A percentile compares a stretch with the other conserved stretches of the same genome.
Conservation (phyloP, 2,888 invertebrate species). For the Macrosiphum euphorbiae region DNA sequence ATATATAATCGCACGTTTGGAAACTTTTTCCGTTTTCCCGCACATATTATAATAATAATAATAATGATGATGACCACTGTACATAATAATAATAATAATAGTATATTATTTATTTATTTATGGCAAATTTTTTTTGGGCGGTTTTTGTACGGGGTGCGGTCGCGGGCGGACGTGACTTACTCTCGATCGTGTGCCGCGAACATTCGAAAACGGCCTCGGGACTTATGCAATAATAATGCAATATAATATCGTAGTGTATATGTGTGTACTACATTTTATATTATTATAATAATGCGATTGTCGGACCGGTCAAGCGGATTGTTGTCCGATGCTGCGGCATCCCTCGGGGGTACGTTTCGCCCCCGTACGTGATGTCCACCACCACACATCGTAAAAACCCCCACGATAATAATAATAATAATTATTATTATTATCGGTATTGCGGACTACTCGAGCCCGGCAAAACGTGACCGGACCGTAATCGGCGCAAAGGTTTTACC, state of each 20-base stretch:
- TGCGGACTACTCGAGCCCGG: not conserved
- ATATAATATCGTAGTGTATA: slow-evolving; percentile 15
- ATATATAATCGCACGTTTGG: not conserved
- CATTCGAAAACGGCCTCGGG: slow-evolving; percentile 41
- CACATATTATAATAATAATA: not conserved
- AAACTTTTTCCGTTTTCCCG: not conserved
- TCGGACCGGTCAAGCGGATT: slow-evolving; percentile 56
- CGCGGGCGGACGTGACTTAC: slow-evolving; percentile 32
- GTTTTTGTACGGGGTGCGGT: not conserved
- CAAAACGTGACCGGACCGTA: slow-evolving; percentile 19
- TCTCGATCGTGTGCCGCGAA: not conserved
- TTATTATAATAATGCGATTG: slow-evolving; percentile 60
- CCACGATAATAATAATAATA: slow-evolving; percentile 29
- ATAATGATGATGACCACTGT: not conserved
- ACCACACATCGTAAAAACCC: slow-evolving; percentile 43
- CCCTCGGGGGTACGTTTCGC: slow-evolving; percentile 34
- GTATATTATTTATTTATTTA: not conserved
- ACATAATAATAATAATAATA: not conserved
- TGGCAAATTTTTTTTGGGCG: not conserved
- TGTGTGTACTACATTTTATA: not conserved
- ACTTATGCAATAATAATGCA: slow-evolving; percentile 15
- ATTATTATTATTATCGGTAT: slow-evolving; percentile 33
- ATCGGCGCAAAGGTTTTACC: slow-evolving; percentile 39
- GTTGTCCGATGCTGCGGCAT: slow-evolving; percentile 24
- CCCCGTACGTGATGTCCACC: slow-evolving; percentile 35